Base-by-base conservation (phyloP, 2,797 vertebrate genomes). In the Hapalemur alaotrensis region DNA sequence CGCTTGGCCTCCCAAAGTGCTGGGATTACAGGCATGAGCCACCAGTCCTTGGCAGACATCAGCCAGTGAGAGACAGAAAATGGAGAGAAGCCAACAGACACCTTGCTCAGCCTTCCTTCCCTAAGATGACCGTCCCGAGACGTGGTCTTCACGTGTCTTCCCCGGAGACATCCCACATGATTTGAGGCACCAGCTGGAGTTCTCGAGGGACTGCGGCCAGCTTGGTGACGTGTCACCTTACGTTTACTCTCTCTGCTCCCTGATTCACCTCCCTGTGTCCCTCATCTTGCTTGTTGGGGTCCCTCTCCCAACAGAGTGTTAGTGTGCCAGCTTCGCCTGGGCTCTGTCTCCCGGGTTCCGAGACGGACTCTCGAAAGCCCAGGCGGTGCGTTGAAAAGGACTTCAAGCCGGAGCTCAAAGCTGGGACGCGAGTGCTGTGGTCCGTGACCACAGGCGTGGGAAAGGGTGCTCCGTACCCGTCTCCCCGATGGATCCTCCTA, bases 331-430 rank as follows among this genome's bases (percentile, higher is more conserved):
- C 38, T 52, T 22, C 15, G 28, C 72, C 14, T 12, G 9, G 9
- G 14, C 4, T 32, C 12, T 65, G 4, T 59, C 63, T 92, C 14
- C 38, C 41, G 4, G 15, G 25, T 73, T 72, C 28, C 48, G 9
- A 76, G 2, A 0, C 17, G 20, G 32, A 38, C 43, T 32, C 22
- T 15, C 28, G 6, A 11, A 14, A 32, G 13, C 0, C 23, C 5
- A 73, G 43, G 28, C 48, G 38, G 8, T 70, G 7, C 22, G 32
- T 9, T 85, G 13, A 80, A 57, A 43, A 38, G 38, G 41, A 38
- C 10, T 46, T 3, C 41, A 50, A 48, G n/a, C 12, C 48, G 5
- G 1, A 61, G 20, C 41, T 14, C 43, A 82, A 9, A 59, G 8
- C 59, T 38, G 35, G 11, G 13, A n/a, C 14, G 38, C 61, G 43